Conservation (phyloP, 1,140 invertebrate genomes). For the Drosophila nigromelanica region DNA sequence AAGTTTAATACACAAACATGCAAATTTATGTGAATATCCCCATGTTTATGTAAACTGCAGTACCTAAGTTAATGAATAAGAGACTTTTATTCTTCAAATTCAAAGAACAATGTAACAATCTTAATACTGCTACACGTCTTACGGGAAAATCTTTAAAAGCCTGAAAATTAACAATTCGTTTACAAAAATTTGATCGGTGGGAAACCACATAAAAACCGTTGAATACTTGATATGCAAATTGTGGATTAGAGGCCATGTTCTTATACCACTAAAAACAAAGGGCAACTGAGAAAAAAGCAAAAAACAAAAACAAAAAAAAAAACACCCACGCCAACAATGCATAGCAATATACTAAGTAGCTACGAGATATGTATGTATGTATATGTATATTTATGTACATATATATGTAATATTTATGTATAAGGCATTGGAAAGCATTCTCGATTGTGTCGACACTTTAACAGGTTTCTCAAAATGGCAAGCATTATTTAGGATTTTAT, state of each 20-base stretch:
- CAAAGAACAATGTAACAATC: not conserved
- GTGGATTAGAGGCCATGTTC: not conserved
- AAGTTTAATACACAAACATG: too few species aligned
- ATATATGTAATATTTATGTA: conserved; percentile 12
- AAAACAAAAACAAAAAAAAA: not conserved
- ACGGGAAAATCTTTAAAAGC: not conserved
- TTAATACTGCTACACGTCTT: too few species aligned
- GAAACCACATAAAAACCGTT: not conserved
- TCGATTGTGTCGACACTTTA: conserved; percentile 25
- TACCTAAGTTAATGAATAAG: too few species aligned
- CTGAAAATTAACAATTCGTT: not conserved
- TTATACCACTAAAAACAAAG: not conserved
- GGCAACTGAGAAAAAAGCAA: not conserved
- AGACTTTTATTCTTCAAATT: too few species aligned
- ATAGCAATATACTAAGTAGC: not conserved
- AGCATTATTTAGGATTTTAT: conserved; percentile 21
- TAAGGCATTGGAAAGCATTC: conserved; percentile 22
- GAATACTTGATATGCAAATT: not conserved
- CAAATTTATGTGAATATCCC: too few species aligned
- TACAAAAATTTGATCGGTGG: not conserved
- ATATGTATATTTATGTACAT: not conserved
- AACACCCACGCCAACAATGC: not conserved
- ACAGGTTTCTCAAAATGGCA: conserved; percentile 33
- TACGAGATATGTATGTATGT: not conserved
- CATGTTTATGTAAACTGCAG: too few species aligned